phyloP scores from a whole-genome alignment of 2,888 invertebrate species.

The Cetonia aurata region DNA sequence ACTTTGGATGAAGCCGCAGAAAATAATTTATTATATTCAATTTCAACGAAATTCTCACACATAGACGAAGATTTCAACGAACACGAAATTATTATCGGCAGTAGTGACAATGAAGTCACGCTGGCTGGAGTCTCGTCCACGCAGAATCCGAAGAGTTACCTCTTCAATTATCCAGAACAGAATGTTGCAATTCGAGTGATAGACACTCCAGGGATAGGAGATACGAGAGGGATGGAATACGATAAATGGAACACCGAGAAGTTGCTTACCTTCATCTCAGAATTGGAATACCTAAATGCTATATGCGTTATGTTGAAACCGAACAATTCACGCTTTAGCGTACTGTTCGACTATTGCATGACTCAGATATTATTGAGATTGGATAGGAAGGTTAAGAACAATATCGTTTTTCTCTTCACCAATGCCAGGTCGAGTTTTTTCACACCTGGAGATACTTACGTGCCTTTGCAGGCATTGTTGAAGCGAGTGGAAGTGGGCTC shows the following conservation, averaged over 20 bases:
- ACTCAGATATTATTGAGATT: conserved; percentile 59
- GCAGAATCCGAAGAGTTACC: conserved; percentile 76
- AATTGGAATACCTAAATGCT: conserved; percentile 59
- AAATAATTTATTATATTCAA: conserved; percentile 53
- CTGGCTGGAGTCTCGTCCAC: conserved; percentile 50
- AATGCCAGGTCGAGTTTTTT: conserved; percentile 57
- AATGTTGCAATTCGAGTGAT: conserved; percentile 54
- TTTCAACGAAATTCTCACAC: conserved; percentile 49
- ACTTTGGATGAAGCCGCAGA: conserved; percentile 52
- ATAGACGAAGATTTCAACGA: conserved; percentile 53
- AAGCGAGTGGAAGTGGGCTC: conserved; percentile 52
- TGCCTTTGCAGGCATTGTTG: conserved; percentile 53
- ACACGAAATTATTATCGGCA: conserved; percentile 52
- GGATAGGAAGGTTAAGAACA: conserved; percentile 59
- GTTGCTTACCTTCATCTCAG: conserved; percentile 56
- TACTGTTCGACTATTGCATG: conserved; percentile 60
- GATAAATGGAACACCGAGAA: conserved; percentile 54
- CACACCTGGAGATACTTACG: conserved; percentile 58
- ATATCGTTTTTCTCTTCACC: conserved; percentile 62
- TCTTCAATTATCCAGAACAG: conserved; percentile 45
- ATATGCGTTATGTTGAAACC: conserved; percentile 60
- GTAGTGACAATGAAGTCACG: conserved; percentile 49
- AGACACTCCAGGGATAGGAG: conserved; percentile 61
- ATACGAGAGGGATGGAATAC: conserved; percentile 52
- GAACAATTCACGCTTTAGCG: conserved; percentile 56